Evolutionary conservation across 2,797 vertebrate genomes (phyloP).

Genomic region (Rhynchotus rufescens): DNA sequence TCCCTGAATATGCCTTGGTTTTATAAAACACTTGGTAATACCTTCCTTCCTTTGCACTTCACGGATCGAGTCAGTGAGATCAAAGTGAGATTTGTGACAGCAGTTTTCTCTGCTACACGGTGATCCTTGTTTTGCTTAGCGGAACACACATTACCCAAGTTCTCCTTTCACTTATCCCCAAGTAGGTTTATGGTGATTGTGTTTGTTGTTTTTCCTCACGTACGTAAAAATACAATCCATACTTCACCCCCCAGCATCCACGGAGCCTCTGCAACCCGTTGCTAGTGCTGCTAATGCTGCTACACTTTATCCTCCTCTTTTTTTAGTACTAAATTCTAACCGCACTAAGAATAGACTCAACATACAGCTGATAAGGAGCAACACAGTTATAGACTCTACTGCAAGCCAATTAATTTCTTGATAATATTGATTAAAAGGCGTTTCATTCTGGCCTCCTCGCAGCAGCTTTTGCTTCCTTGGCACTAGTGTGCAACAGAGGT

Average conservation of each 20-base stretch:
- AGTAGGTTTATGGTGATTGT: neutral
- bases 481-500: neutral
- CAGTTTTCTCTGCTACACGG: neutral
- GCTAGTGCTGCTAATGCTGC: neutral
- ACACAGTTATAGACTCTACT: neutral
- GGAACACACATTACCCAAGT: neutral
- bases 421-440: neutral
- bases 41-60: neutral
- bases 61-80: neutral
- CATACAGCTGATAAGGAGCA: neutral
- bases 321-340: neutral
- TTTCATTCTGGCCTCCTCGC: neutral
- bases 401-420: neutral
- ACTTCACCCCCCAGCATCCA: neutral
- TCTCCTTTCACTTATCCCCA: neutral
- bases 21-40: neutral
- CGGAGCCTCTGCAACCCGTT: neutral
- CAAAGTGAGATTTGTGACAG: neutral
- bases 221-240: neutral
- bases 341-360: conserved; percentile 13
- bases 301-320: neutral
- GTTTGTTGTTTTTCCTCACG: neutral
- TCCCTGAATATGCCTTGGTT: conserved; percentile 1
- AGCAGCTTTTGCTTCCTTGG: neutral
- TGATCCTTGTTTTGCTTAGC: neutral